Evolutionary conservation across 2,797 vertebrate species (phyloP).

Genomic region (Allenopithecus nigroviridis): DNA sequence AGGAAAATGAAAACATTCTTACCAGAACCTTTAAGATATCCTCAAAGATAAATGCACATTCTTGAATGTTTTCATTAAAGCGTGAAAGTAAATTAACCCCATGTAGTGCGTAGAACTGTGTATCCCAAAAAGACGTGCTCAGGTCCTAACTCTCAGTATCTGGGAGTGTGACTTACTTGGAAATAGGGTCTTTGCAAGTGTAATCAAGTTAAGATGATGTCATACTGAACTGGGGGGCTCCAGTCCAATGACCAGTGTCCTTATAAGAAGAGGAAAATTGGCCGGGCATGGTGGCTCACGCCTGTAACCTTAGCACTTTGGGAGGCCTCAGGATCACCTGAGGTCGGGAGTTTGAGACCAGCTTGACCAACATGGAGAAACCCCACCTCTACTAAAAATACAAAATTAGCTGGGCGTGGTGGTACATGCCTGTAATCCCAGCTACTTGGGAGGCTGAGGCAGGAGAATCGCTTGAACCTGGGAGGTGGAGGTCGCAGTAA

Average conservation of each 20-base stretch:
- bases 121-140: neutral
- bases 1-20: neutral
- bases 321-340: no score
- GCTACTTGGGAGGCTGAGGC: no score
- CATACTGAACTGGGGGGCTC: neutral
- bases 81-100: neutral
- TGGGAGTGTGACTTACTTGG: neutral
- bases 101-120: neutral
- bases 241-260: neutral
- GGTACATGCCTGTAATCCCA: no score
- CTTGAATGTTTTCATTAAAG: neutral
- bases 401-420: no score
- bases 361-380: no score
- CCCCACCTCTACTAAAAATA: no score
- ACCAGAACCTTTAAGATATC: neutral
- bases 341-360: fast-evolving
- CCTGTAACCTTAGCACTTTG: no score
- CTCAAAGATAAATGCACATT: neutral
- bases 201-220: neutral
- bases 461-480: no score
- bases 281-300: no score
- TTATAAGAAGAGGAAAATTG: neutral
- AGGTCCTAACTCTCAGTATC: neutral
- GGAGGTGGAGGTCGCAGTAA: no score
- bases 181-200: neutral